These are phyloP conservation scores for Helleia helle DNA, from an alignment of 2,888 invertebrate genomes.

Conservation along the genomic window DNA sequence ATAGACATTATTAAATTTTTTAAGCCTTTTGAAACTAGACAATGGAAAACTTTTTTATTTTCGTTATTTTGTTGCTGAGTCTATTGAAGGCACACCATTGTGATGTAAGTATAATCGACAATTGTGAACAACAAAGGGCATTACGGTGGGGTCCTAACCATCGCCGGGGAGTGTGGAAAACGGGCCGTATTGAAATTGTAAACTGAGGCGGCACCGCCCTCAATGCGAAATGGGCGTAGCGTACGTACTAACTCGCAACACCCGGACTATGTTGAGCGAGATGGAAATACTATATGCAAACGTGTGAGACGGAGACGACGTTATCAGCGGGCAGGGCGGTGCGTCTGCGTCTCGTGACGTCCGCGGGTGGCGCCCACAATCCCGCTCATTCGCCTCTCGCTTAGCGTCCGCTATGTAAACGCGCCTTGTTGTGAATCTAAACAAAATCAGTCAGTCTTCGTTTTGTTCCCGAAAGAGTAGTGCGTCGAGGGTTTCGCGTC, in stretches of 20 bases:
- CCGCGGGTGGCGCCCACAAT: slow-evolving; percentile 45
- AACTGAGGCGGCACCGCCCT: slow-evolving; percentile 32
- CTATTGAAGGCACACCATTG: slow-evolving; percentile 18
- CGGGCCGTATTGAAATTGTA: slow-evolving; percentile 31
- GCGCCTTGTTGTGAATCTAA: slow-evolving; percentile 88
- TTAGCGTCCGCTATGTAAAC: slow-evolving; percentile 83
- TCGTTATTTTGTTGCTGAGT: not conserved
- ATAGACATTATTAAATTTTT: no score
- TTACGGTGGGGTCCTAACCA: slow-evolving; percentile 30
- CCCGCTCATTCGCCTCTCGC: slow-evolving; percentile 66
- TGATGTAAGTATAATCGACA: slow-evolving; percentile 29
- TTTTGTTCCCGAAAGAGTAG: slow-evolving; percentile 70
- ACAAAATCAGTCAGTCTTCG: slow-evolving; percentile 79
- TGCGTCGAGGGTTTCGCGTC: slow-evolving; percentile 49
- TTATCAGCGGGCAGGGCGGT: slow-evolving; percentile 33
- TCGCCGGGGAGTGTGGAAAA: slow-evolving; percentile 33
- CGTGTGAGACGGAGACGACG: slow-evolving; percentile 20
- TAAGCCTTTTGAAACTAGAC: no score
- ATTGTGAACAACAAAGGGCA: slow-evolving; percentile 40
- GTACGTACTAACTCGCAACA: slow-evolving; percentile 17
- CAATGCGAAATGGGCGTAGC: slow-evolving; percentile 30
- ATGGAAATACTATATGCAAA: slow-evolving; percentile 12
- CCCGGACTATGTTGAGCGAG: slow-evolving; percentile 17
- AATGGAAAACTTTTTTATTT: not conserved
- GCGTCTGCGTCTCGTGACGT: slow-evolving; percentile 26